Conservation (phyloP, 2,888 invertebrate genomes). For the Lordiphosa andalusiaca region DNA sequence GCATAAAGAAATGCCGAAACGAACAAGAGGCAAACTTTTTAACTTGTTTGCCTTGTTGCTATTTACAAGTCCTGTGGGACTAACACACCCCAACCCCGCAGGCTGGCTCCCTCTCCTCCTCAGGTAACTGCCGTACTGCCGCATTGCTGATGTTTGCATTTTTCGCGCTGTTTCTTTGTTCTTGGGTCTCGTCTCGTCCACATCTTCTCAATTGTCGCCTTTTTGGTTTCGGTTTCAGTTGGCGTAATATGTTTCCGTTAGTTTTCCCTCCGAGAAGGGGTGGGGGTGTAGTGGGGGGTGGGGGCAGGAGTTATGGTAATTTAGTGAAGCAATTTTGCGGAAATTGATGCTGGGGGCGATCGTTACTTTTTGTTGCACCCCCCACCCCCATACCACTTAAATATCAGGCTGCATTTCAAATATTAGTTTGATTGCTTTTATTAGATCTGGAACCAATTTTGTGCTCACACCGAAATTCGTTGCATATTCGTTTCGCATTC, state of each 20-base stretch:
- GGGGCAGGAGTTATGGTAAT: slow-evolving; percentile 69
- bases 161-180: slow-evolving; percentile 43
- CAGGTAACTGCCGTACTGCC: slow-evolving; percentile 58
- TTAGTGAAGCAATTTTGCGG: slow-evolving; percentile 76
- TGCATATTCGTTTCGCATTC: background rate
- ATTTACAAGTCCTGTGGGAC: slow-evolving; percentile 79
- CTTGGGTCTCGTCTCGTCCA: slow-evolving; percentile 26
- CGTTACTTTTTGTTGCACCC: background rate
- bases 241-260: slow-evolving; percentile 58
- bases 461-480: background rate
- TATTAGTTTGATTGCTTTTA: no score
- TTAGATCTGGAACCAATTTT: slow-evolving; percentile 2
- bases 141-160: slow-evolving; percentile 73
- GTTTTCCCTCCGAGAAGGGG: slow-evolving; percentile 29
- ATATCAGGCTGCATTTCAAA: slow-evolving; percentile 1
- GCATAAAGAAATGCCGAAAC: slow-evolving; percentile 63
- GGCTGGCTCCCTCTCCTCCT: slow-evolving; percentile 2
- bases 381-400: slow-evolving; percentile 12
- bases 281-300: no score
- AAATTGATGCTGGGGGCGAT: slow-evolving; percentile 70
- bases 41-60: slow-evolving; percentile 78
- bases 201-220: slow-evolving; percentile 49
- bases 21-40: slow-evolving; percentile 72
- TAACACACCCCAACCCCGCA: slow-evolving; percentile 8
- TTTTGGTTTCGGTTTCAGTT: slow-evolving; percentile 45